Evolutionary conservation across 2,797 vertebrate genomes (phyloP), one percentile per base, ranked within the genome.

Genomic region (Enteromius treurensis): DNA sequence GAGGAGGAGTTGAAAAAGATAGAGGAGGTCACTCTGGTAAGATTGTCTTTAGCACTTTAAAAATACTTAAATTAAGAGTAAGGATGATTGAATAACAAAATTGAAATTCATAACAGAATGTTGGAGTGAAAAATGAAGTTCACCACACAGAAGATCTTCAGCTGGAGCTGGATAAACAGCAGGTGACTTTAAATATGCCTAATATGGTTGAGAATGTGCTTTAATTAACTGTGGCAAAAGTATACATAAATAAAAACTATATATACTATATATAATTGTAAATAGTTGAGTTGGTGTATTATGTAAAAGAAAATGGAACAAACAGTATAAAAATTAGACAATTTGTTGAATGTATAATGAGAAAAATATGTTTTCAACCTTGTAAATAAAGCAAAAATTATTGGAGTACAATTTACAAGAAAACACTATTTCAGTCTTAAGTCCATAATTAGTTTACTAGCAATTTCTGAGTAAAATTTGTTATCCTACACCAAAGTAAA

Each of bases 1-100:
- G 93, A 96, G 81, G 80, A 92, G 88, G 95, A 97, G 90, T 92
- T 94, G 83, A 91, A 87, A 79, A 94, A 71, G 83, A 88, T 93
- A 23, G 88, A 88, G 37, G 85, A 88, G 49, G 73, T 69, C 10
- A 90, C 89, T 67, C 86, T 87, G 90, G 94, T 95, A 83, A 90
- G 71, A 51, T 13, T 49, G 42, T 64, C 15, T 68, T 34, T 34
- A 19, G 15, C 15, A 7, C 64, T 23, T 70, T 5, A 23, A n/a
- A 26, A 68, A 10, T 37, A 26, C 14, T 42, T 1, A 42, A 58
- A 32, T n/a, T 1, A 64, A 13, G 6, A 60, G 40, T 13, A 37
- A 64, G 5, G 5, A 51, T 67, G 11, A 51, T 49, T 65, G 26
- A 79, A 19, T 65, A 47, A 77, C 42, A 65, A 51, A n/a, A 45